phyloP scores from a whole-genome alignment of 1,140 invertebrate species.

The Copidosoma floridanum region DNA sequence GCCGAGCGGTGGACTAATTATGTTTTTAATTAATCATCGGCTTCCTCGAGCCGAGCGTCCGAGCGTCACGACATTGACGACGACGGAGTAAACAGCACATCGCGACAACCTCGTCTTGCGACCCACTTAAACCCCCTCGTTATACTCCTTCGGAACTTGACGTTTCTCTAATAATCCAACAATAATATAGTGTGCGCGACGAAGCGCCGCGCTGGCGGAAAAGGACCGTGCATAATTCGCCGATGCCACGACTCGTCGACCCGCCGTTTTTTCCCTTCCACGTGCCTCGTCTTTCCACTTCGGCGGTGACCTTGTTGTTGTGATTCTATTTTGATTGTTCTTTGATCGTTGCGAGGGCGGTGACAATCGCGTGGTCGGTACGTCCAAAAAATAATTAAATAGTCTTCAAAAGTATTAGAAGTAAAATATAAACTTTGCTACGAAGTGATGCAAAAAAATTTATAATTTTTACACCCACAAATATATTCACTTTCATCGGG shows the following conservation, averaged over 20 bases:
- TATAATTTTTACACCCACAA: too few species aligned
- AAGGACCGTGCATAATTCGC: slow-evolving; percentile 15
- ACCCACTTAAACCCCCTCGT: too few species aligned
- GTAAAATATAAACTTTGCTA: too few species aligned
- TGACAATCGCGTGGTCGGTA: too few species aligned
- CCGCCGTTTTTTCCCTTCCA: background rate
- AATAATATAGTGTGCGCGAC: slow-evolving; percentile 16
- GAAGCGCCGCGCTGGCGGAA: slow-evolving; percentile 1
- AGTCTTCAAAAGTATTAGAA: too few species aligned
- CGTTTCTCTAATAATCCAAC: slow-evolving; percentile 43
- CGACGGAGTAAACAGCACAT: slow-evolving; percentile 12
- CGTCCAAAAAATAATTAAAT: too few species aligned
- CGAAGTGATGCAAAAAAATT: too few species aligned
- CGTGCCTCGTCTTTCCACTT: background rate
- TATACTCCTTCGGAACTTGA: slow-evolving; percentile 35
- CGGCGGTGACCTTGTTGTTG: too few species aligned
- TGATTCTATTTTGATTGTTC: slow-evolving; percentile 5
- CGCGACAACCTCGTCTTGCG: too few species aligned
- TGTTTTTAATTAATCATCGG: slow-evolving; percentile 52
- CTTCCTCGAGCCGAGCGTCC: slow-evolving; percentile 31
- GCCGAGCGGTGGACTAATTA: slow-evolving; percentile 38
- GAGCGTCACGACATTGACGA: background rate
- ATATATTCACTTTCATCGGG: too few species aligned
- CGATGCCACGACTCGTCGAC: too few species aligned
- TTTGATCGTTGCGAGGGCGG: too few species aligned